A percentile compares a stretch with the other conserved stretches of the same genome.
These are phyloP conservation scores for Sardina pilchardus DNA, from an alignment of 2,113 vertebrate genomes.

Conservation along the genomic window DNA sequence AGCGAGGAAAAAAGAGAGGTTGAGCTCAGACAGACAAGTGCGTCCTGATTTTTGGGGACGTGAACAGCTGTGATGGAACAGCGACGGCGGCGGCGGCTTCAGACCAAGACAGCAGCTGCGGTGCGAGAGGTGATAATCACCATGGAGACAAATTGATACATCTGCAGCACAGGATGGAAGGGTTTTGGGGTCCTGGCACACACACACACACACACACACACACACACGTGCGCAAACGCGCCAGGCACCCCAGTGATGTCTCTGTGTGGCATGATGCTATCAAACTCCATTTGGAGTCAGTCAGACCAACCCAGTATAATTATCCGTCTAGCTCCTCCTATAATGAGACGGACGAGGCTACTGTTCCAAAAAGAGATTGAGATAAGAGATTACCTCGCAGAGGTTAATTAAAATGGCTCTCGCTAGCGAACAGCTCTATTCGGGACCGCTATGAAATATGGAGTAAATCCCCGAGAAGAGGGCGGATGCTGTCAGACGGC, in stretches of 20 bases:
- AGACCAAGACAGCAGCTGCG: not conserved
- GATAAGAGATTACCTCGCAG: not conserved
- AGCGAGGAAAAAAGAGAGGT: not conserved
- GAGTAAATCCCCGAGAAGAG: not conserved
- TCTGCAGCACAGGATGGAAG: not conserved
- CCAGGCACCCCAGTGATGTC: not conserved
- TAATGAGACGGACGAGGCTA: slow-evolving; percentile 39
- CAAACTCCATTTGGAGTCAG: not conserved
- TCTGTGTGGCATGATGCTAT: not conserved
- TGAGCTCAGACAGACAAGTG: not conserved
- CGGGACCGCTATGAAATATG: not conserved
- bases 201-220: slow-evolving; percentile 8
- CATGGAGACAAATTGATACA: not conserved
- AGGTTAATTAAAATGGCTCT: not conserved
- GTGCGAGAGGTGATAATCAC: not conserved
- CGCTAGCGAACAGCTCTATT: not conserved
- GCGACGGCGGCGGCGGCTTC: not conserved
- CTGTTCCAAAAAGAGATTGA: not conserved
- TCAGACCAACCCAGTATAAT: not conserved
- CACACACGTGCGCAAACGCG: not conserved
- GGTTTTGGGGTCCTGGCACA: not conserved
- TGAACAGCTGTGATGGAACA: not conserved
- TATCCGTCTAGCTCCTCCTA: not conserved
- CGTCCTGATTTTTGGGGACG: not conserved
- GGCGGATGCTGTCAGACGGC: not conserved